Conservation (phyloP, 1,140 invertebrate species). For the Drosophila persimilis region DNA sequence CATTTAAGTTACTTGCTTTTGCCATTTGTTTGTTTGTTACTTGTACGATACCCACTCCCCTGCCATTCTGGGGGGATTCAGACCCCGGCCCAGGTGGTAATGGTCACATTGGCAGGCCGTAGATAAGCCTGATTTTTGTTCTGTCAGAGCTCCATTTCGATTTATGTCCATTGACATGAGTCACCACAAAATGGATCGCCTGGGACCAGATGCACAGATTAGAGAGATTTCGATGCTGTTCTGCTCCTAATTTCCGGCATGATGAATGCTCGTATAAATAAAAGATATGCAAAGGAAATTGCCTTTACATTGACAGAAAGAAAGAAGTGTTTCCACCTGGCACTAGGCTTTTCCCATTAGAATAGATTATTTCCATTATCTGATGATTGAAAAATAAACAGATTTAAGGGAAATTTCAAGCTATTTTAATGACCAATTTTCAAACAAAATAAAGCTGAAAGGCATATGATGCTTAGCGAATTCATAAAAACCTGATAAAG, state of each 20-base stretch:
- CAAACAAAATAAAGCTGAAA: too few relatives aligned
- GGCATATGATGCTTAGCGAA: too few relatives aligned
- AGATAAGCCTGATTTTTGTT: conserved; percentile 59
- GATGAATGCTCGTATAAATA: conserved; percentile 34
- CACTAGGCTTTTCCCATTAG: too few relatives aligned
- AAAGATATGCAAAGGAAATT: conserved; percentile 30
- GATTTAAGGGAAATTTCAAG: too few relatives aligned
- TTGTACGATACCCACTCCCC: conserved; percentile 1
- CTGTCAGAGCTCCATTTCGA: conserved; percentile 44
- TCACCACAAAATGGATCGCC: conserved; percentile 32
- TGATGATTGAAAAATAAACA: neutral
- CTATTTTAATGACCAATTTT: too few relatives aligned
- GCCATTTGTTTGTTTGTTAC: conserved; percentile 40
- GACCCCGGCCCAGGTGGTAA: conserved; percentile 26
- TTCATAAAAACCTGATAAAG: too few relatives aligned
- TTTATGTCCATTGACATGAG: conserved; percentile 52
- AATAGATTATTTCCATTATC: too few relatives aligned
- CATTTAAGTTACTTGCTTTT: conserved; percentile 73
- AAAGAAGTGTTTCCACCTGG: too few relatives aligned
- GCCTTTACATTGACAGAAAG: neutral
- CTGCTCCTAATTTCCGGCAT: conserved; percentile 61
- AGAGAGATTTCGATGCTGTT: conserved; percentile 16
- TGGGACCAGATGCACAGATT: conserved; percentile 27
- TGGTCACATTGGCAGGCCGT: conserved; percentile 35
- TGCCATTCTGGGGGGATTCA: neutral